Conservation (phyloP, 2,888 invertebrate species). For the Timema podura region DNA sequence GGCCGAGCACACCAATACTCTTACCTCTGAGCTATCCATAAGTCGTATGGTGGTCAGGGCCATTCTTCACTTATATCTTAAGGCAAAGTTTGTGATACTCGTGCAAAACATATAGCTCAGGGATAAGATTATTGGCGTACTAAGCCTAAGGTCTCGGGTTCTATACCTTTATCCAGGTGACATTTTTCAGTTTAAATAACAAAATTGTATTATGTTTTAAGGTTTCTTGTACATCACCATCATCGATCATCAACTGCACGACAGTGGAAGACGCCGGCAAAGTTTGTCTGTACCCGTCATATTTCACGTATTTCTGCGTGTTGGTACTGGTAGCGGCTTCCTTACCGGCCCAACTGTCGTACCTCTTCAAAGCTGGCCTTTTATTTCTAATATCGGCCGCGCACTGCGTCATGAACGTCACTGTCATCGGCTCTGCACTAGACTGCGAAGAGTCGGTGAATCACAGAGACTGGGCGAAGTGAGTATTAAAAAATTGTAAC, state of each 20-base stretch:
- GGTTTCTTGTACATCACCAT: slow-evolving; percentile 35
- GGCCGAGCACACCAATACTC: too few species aligned
- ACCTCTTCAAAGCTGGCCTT: slow-evolving; percentile 61
- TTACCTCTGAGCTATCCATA: too few species aligned
- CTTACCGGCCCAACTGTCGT: slow-evolving; percentile 66
- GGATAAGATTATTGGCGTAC: too few species aligned
- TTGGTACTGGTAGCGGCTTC: slow-evolving; percentile 65
- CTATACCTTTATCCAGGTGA: too few species aligned
- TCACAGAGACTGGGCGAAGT: slow-evolving; percentile 44
- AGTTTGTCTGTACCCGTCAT: slow-evolving; percentile 64
- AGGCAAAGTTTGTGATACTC: too few species aligned
- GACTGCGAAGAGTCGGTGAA: slow-evolving; percentile 53
- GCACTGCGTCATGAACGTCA: slow-evolving; percentile 58
- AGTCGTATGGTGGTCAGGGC: too few species aligned
- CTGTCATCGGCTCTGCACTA: slow-evolving; percentile 52
- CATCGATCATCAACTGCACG: slow-evolving; percentile 38
- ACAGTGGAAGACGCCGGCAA: slow-evolving; percentile 39
- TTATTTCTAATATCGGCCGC: slow-evolving; percentile 57
- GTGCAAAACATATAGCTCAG: too few species aligned
- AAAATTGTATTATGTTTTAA: slow-evolving; percentile 11
- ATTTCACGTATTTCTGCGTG: slow-evolving; percentile 67
- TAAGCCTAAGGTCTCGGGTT: too few species aligned
- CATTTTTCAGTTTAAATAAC: too few species aligned
- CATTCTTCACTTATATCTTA: too few species aligned
- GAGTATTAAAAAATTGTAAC: slow-evolving; percentile 18